Conservation (phyloP, 2,113 vertebrate species). For the Rattus rattus region DNA sequence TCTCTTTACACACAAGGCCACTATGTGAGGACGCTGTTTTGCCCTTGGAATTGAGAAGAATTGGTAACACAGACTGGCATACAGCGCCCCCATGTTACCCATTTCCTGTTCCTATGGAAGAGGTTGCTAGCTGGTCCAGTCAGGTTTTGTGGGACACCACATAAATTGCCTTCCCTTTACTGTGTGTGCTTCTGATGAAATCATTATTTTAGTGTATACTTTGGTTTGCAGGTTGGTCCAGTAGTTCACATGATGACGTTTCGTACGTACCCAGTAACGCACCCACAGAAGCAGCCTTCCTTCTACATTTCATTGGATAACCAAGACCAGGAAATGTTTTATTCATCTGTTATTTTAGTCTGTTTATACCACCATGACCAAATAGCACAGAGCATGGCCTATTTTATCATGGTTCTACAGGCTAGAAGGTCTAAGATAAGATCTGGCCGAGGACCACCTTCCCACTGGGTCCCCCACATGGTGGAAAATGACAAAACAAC, state of each 20-base stretch:
- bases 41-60: not conserved
- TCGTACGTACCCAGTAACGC: not conserved
- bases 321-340: not conserved
- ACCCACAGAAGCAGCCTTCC: not conserved
- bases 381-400: not conserved
- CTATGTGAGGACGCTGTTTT: not conserved
- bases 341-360: not conserved
- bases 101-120: not conserved
- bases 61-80: not conserved
- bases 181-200: not conserved
- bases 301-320: slow-evolving; percentile 8
- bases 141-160: not conserved
- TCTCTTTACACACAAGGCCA: not conserved
- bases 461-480: not conserved
- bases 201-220: not conserved
- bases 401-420: not conserved
- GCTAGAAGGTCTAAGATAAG: not conserved
- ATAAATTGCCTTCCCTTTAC: not conserved
- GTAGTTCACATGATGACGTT: not conserved
- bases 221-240: not conserved
- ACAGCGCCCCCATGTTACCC: fast-evolving
- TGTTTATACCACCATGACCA: not conserved
- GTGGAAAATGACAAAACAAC: not conserved
- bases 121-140: not conserved
- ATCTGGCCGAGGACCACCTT: not conserved